Conservation (phyloP, 1,140 invertebrate genomes). For the Aphelenchoides besseyi region DNA sequence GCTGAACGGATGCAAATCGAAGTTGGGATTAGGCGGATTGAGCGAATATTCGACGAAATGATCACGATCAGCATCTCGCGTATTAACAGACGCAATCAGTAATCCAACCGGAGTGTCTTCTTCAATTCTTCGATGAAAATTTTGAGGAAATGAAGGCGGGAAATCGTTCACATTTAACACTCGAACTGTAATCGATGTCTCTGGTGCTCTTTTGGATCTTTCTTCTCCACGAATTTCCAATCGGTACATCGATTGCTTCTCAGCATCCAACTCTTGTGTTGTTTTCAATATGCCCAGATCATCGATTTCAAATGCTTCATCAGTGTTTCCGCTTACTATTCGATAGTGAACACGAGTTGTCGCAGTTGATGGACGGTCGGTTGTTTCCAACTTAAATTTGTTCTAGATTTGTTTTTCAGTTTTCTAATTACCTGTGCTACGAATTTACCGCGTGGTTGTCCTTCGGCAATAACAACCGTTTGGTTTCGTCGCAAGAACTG, state of each 20-base stretch:
- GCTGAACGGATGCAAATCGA: constrained; percentile 37
- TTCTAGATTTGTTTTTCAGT: not conserved
- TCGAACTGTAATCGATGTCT: constrained; percentile 33
- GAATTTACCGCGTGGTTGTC: constrained; percentile 47
- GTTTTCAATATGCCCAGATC: constrained; percentile 34
- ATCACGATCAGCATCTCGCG: constrained; percentile 40
- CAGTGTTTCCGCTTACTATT: constrained; percentile 40
- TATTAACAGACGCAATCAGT: constrained; percentile 21
- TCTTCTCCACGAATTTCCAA: constrained; percentile 30
- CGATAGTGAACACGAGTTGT: constrained; percentile 11
- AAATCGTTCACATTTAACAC: constrained; percentile 47
- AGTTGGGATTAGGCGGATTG: constrained; percentile 25
- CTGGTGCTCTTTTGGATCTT: not conserved
- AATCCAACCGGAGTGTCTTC: constrained; percentile 42
- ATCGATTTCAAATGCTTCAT: constrained; percentile 43
- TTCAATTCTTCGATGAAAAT: constrained; percentile 20
- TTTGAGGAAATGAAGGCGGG: constrained; percentile 33
- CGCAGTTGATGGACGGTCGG: not conserved
- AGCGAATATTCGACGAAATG: constrained; percentile 40
- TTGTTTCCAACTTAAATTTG: constrained; percentile 32
- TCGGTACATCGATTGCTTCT: constrained; percentile 26
- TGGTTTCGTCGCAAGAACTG: constrained; percentile 37
- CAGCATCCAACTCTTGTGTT: constrained; percentile 42
- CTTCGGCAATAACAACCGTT: constrained; percentile 31
- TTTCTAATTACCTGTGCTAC: constrained; percentile 35